Evolutionary conservation across 1,140 invertebrate genomes (phyloP).

Genomic region (Myzus persicae): DNA sequence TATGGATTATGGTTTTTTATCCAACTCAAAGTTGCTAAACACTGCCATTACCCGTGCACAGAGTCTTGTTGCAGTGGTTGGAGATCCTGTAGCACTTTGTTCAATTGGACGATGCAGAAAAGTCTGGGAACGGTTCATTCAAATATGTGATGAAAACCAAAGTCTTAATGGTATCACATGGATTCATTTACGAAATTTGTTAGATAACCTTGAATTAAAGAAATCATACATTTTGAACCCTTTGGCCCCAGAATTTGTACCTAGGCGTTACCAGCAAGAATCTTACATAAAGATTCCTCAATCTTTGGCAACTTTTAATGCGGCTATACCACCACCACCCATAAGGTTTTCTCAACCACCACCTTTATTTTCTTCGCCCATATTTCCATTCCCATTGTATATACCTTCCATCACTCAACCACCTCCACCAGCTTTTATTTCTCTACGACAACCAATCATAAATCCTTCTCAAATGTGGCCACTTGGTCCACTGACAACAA

Average conservation of each 20-base stretch:
- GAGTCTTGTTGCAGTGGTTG: constrained; percentile 86
- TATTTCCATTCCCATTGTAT: constrained; percentile 60
- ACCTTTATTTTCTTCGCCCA: constrained; percentile 61
- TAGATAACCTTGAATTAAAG: constrained; percentile 78
- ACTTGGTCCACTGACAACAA: constrained; percentile 51
- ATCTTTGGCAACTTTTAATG: constrained; percentile 55
- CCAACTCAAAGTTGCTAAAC: constrained; percentile 84
- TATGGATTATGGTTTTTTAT: constrained; percentile 84
- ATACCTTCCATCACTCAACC: constrained; percentile 59
- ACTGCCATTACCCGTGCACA: constrained; percentile 88
- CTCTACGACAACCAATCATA: constrained; percentile 51
- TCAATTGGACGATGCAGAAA: constrained; percentile 83
- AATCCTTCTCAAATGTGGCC: constrained; percentile 41
- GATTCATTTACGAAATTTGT: constrained; percentile 72
- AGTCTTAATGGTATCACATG: constrained; percentile 80
- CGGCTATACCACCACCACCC: constrained; percentile 62
- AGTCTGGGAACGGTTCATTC: constrained; percentile 84
- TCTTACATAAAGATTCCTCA: constrained; percentile 62
- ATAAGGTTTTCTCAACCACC: constrained; percentile 62
- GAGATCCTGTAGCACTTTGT: constrained; percentile 85
- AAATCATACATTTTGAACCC: constrained; percentile 82
- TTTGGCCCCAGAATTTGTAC: constrained; percentile 81
- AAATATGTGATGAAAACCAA: constrained; percentile 77
- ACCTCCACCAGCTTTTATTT: constrained; percentile 59
- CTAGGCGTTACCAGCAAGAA: constrained; percentile 65